These are phyloP conservation scores for Trypoxylus dichotomus DNA, from an alignment of 1,140 invertebrate genomes.

Conservation along the genomic window DNA sequence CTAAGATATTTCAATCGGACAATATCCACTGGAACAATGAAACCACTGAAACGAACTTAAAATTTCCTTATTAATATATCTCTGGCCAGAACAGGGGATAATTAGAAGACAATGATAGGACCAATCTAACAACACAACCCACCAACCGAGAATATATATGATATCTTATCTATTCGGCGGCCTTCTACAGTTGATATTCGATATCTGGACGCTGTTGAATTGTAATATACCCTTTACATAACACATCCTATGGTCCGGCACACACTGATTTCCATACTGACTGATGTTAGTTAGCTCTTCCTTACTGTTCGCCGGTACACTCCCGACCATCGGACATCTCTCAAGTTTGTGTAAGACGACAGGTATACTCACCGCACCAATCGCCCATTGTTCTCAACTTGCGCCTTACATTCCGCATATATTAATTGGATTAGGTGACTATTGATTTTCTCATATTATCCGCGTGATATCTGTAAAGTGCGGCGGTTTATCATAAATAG, in stretches of 20 bases:
- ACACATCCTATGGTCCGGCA: slow-evolving; percentile 42
- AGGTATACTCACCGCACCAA: slow-evolving; percentile 39
- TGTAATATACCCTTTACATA: slow-evolving; percentile 40
- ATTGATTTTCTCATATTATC: slow-evolving; percentile 27
- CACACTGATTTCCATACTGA: slow-evolving; percentile 49
- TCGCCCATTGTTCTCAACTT: slow-evolving; percentile 28
- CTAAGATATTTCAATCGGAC: slow-evolving; percentile 16
- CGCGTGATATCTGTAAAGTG: neutral
- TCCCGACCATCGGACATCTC: slow-evolving; percentile 21
- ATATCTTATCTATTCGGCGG: slow-evolving; percentile 25
- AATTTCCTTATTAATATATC: slow-evolving; percentile 23
- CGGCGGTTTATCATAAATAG: neutral
- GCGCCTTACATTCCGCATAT: slow-evolving; percentile 23
- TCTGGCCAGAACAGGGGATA: slow-evolving; percentile 24
- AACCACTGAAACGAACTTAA: slow-evolving; percentile 17
- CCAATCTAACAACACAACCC: slow-evolving; percentile 24
- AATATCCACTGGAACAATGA: slow-evolving; percentile 16
- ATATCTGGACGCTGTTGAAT: slow-evolving; percentile 28
- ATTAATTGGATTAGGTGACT: slow-evolving; percentile 29
- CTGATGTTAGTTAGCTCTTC: slow-evolving; percentile 46
- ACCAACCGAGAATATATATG: slow-evolving; percentile 24
- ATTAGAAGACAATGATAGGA: slow-evolving; percentile 24
- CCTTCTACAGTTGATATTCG: slow-evolving; percentile 16
- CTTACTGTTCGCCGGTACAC: slow-evolving; percentile 37
- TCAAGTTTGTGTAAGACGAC: slow-evolving; percentile 42